Evolutionary conservation across 2,888 invertebrate genomes (phyloP).

Genomic region (Cremastinae sp.): DNA sequence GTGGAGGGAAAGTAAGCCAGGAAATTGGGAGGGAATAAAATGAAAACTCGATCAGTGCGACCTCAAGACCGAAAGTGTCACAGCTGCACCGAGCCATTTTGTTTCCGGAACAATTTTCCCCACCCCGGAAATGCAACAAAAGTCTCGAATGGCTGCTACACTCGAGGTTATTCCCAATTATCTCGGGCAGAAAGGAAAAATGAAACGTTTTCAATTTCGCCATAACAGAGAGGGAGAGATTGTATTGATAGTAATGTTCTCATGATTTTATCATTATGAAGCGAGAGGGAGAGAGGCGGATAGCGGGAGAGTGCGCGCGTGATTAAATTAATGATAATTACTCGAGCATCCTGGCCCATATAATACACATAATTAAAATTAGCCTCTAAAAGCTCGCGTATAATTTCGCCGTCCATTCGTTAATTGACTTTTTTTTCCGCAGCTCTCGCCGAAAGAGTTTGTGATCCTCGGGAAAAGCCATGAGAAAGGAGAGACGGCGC

Average conservation of each 20-base stretch:
- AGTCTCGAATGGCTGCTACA: background rate
- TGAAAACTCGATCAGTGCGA: constrained; percentile 44
- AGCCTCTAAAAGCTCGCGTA: background rate
- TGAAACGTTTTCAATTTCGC: constrained; percentile 1
- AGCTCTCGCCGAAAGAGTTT: background rate
- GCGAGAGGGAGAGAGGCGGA: no score
- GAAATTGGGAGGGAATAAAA: constrained; percentile 12
- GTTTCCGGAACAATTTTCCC: constrained; percentile 12
- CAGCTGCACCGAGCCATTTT: constrained; percentile 24
- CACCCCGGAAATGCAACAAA: background rate
- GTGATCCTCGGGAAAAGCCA: no score
- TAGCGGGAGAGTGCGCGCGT: no score
- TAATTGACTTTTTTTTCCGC: constrained; percentile 9
- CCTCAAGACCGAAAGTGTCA: constrained; percentile 15
- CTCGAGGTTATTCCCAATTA: background rate
- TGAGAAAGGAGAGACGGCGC: background rate
- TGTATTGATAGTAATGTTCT: background rate
- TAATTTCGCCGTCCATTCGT: background rate
- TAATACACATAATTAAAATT: constrained; percentile 3
- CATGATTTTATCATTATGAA: constrained; percentile 5
- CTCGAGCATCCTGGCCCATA: background rate
- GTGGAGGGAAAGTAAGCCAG: background rate
- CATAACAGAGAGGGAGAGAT: background rate
- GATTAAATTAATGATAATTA: constrained; percentile 10
- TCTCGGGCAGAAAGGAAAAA: background rate